These are phyloP conservation scores for Anadara kagoshimensis DNA, from an alignment of 1,140 invertebrate genomes.

Conservation along the genomic window DNA sequence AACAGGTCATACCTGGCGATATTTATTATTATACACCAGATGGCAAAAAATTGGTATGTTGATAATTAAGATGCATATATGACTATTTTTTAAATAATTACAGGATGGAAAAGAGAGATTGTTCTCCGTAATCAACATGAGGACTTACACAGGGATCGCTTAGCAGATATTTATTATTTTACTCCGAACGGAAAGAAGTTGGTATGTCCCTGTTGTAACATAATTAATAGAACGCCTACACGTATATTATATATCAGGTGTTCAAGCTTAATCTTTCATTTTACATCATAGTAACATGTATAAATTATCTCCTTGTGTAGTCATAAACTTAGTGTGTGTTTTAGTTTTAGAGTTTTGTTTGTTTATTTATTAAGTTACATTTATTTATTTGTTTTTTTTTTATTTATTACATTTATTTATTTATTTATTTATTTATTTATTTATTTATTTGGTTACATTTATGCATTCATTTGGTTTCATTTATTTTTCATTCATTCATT, in stretches of 20 bases:
- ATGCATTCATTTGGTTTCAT: too few species aligned
- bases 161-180: neutral
- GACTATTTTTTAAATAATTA: slow-evolving; percentile 2
- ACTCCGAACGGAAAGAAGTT: neutral
- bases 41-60: slow-evolving; percentile 58
- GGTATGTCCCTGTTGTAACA: neutral
- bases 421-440: too few species aligned
- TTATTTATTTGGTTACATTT: too few species aligned
- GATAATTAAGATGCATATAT: slow-evolving; percentile 13
- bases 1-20: slow-evolving; percentile 41
- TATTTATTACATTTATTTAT: too few species aligned
- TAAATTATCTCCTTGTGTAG: too few species aligned
- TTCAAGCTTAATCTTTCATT: neutral
- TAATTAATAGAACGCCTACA: neutral
- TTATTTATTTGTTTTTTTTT: too few species aligned
- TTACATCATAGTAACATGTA: too few species aligned
- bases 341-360: too few species aligned
- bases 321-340: too few species aligned
- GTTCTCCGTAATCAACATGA: neutral
- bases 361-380: too few species aligned
- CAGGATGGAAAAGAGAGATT: neutral
- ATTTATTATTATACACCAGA: slow-evolving; percentile 63
- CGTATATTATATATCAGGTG: neutral
- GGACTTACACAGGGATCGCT: neutral
- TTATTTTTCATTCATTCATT: too few species aligned